Evolutionary conservation across 1,140 invertebrate genomes (phyloP).

Genomic region (Aporrectodea caliginosa): DNA sequence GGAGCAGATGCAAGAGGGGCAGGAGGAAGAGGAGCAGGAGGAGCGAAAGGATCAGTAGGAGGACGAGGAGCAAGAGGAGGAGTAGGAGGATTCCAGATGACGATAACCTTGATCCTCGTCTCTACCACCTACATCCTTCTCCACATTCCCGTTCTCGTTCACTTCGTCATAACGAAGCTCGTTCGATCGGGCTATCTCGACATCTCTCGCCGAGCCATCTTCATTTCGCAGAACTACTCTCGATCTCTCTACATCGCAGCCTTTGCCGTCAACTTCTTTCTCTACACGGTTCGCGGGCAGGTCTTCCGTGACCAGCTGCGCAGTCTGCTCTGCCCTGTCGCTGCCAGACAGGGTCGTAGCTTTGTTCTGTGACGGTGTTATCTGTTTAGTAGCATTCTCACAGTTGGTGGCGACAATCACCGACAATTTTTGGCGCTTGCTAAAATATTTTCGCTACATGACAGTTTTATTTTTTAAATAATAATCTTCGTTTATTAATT

Average conservation of each 20-base stretch:
- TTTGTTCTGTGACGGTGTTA: too few relatives aligned
- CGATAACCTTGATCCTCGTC: not conserved
- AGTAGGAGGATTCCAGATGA: not conserved
- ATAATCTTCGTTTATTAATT: too few relatives aligned
- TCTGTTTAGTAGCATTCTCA: too few relatives aligned
- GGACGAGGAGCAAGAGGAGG: not conserved
- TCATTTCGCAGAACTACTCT: slow-evolving; percentile 4
- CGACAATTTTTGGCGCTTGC: too few relatives aligned
- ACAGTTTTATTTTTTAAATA: too few relatives aligned
- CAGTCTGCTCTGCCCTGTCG: too few relatives aligned
- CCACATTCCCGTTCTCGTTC: slow-evolving; percentile 9
- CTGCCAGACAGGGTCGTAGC: too few relatives aligned
- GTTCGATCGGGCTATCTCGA: not conserved
- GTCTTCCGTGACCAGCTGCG: slow-evolving; percentile 14
- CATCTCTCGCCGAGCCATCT: not conserved
- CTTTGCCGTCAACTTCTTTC: slow-evolving; percentile 21
- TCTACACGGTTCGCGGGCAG: slow-evolving; percentile 6
- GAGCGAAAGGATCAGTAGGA: too few relatives aligned
- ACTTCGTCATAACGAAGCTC: not conserved
- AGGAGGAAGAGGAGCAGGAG: too few relatives aligned
- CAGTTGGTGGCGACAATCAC: too few relatives aligned
- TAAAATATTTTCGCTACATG: too few relatives aligned
- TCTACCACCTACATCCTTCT: slow-evolving; percentile 7
- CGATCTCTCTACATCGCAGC: slow-evolving; percentile 7
- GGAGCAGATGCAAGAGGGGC: not conserved